phyloP scores from a whole-genome alignment of 2,888 invertebrate species.

The Drosophila koepferae region DNA sequence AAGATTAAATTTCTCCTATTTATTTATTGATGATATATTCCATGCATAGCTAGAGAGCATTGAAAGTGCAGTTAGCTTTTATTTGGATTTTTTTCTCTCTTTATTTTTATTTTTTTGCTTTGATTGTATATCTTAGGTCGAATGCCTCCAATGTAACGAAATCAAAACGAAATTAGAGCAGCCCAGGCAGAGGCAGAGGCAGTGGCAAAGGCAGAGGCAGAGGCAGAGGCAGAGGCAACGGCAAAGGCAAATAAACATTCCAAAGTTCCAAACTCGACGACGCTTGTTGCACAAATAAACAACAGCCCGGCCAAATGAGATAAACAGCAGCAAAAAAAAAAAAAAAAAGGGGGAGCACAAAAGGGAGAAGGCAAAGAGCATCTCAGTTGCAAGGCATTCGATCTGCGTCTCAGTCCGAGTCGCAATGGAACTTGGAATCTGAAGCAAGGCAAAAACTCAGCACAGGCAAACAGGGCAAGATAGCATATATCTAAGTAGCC shows the following conservation, averaged over 20 bases:
- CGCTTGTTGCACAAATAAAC: constrained; percentile 64
- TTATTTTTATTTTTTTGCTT: background rate
- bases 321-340: constrained; percentile 37
- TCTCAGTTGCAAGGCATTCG: constrained; percentile 34
- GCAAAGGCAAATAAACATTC: constrained; percentile 58
- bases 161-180: constrained; percentile 61
- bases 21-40: background rate
- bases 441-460: constrained; percentile 21
- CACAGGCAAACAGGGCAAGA: constrained; percentile 19
- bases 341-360: background rate
- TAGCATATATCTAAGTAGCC: constrained; percentile 25
- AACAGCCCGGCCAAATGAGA: constrained; percentile 51
- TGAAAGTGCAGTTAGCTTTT: constrained; percentile 5
- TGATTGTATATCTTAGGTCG: constrained; percentile 9
- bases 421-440: constrained; percentile 7
- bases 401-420: constrained; percentile 21
- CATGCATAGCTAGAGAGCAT: background rate
- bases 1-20: background rate
- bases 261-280: constrained; percentile 62
- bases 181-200: constrained; percentile 9
- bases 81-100: background rate
- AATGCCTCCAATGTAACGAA: constrained; percentile 36
- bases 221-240: constrained; percentile 8
- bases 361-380: constrained; percentile 6
- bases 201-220: background rate